Percentiles rank a stretch among this genome's conserved stretches.
Evolutionary conservation across 2,113 vertebrate species (phyloP).

Genomic region (Alligator sinensis): DNA sequence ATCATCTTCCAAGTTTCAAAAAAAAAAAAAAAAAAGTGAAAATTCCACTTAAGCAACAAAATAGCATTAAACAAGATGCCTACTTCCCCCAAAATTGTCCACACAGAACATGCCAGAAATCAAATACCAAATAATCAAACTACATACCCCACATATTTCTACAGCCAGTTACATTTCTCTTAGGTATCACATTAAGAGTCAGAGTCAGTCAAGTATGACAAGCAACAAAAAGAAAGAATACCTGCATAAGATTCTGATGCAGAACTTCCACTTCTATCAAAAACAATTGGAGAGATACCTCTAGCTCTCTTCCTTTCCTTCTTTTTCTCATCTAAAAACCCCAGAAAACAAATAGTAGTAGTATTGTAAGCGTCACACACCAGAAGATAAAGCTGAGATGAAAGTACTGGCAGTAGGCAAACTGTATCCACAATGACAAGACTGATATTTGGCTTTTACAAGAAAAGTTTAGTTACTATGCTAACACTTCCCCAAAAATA

Average conservation of each 20-base stretch:
- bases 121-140: constrained; percentile 71
- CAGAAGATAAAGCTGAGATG: not conserved
- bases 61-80: constrained; percentile 83
- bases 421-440: not conserved
- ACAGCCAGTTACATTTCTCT: constrained; percentile 52
- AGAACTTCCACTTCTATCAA: constrained; percentile 93
- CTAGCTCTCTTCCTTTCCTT: constrained; percentile 90
- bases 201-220: constrained; percentile 38
- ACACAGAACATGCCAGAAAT: constrained; percentile 84
- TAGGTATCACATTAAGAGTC: constrained; percentile 40
- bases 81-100: constrained; percentile 73
- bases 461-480: not conserved
- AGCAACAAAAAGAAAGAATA: constrained; percentile 74
- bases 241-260: constrained; percentile 92
- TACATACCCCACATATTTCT: constrained; percentile 64
- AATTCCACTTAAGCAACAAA: constrained; percentile 86
- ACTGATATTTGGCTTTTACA: not conserved
- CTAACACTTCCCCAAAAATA: not conserved
- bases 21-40: constrained; percentile 74
- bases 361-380: not conserved
- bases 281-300: constrained; percentile 92
- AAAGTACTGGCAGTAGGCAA: not conserved
- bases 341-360: constrained; percentile 20
- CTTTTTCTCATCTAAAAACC: constrained; percentile 86
- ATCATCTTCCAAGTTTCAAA: constrained; percentile 84